Percentiles rank a stretch among this genome's conserved stretches.
Conservation (phyloP, 2,797 vertebrate genomes). For the Danio albolineatus region DNA sequence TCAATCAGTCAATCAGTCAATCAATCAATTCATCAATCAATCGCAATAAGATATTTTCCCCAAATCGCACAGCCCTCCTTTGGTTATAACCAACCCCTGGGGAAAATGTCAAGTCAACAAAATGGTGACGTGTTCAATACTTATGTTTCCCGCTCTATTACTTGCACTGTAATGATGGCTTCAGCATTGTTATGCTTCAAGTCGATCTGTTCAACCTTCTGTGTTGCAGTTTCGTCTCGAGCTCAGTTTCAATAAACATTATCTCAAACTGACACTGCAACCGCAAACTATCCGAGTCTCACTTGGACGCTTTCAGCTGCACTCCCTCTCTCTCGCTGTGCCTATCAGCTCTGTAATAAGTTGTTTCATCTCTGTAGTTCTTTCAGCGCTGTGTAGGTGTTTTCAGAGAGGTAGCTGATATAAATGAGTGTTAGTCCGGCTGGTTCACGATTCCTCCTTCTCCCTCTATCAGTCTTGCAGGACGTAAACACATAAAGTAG, state of each 20-base stretch:
- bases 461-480: slow-evolving; percentile 16
- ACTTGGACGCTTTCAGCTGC: not conserved
- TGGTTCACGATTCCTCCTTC: slow-evolving; percentile 14
- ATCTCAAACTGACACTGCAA: not conserved
- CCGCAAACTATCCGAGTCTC: slow-evolving; percentile 1
- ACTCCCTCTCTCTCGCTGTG: not conserved
- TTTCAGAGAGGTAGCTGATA: slow-evolving; percentile 35
- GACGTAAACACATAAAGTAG: slow-evolving; percentile 2
- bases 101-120: too few species aligned
- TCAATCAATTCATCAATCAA: too few species aligned
- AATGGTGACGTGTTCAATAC: too few species aligned
- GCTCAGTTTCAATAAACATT: not conserved
- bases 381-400: slow-evolving; percentile 15
- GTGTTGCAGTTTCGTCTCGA: not conserved
- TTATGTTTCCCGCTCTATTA: too few species aligned
- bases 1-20: too few species aligned
- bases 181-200: not conserved
- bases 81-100: too few species aligned
- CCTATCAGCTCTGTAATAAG: slow-evolving; percentile 17
- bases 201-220: not conserved
- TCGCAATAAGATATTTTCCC: too few species aligned
- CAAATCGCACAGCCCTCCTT: too few species aligned
- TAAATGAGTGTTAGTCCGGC: slow-evolving; percentile 11
- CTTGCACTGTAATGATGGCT: not conserved
- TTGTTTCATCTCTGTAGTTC: slow-evolving; percentile 8